A percentile compares a stretch with the other conserved stretches of the same genome.
These are phyloP conservation scores for Scalopus aquaticus DNA, from an alignment of 2,113 vertebrate species.

Conservation along the genomic window DNA sequence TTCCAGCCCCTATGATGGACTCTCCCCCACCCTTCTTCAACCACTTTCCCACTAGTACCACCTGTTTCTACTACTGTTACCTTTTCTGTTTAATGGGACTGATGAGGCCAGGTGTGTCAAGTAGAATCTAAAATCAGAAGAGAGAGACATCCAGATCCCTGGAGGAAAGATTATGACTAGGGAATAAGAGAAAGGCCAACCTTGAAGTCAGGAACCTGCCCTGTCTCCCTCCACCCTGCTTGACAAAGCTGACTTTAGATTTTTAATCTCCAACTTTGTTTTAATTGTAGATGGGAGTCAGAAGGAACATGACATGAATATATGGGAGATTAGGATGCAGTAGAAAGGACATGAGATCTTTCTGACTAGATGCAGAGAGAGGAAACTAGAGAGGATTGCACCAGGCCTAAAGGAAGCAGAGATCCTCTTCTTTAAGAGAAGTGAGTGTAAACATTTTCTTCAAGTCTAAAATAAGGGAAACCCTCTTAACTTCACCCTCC, in stretches of 20 bases:
- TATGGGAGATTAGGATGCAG: not conserved
- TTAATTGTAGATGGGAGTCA: not conserved
- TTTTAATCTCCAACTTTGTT: conserved; percentile 11
- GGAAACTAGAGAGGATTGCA: not conserved
- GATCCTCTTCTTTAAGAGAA: not conserved
- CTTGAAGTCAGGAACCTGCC: not conserved
- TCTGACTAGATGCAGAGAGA: not conserved
- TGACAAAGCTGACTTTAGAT: not conserved
- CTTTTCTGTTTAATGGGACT: conserved; percentile 90
- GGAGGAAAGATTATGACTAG: not conserved
- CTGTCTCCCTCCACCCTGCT: not conserved
- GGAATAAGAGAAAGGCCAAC: not conserved
- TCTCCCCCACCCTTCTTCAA: not conserved
- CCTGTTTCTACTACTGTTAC: conserved; percentile 80
- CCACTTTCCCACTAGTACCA: not conserved
- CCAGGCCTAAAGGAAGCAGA: not conserved
- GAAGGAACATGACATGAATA: conserved; percentile 15
- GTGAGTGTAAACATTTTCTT: conserved; percentile 9
- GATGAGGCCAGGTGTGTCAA: conserved; percentile 97
- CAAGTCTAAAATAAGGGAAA: not conserved
- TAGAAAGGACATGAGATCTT: not conserved
- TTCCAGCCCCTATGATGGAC: not conserved
- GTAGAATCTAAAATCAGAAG: conserved; percentile 88
- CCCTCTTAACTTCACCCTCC: not conserved
- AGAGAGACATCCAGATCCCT: not conserved